These are phyloP conservation scores for Monodelphis domestica DNA, from an alignment of 2,797 vertebrate genomes.

Conservation along the genomic window DNA sequence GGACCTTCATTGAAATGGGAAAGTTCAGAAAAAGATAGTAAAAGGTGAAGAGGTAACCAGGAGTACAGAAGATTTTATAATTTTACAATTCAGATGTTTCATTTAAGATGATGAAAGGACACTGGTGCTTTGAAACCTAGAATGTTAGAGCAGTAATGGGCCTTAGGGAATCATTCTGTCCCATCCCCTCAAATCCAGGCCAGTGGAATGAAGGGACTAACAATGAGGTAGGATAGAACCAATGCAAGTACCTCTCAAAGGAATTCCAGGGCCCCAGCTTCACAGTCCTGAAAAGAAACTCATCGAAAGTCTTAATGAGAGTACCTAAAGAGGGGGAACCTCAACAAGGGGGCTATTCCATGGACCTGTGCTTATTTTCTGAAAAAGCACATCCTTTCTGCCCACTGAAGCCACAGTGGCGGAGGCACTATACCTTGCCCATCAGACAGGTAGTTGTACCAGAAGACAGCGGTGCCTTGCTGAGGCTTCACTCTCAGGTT, in stretches of 20 bases:
- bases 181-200: background rate
- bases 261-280: background rate
- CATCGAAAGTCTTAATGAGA: background rate
- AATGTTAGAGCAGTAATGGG: background rate
- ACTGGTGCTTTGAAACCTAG: background rate
- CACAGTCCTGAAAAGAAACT: background rate
- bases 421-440: conserved; percentile 90
- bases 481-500: conserved; percentile 95
- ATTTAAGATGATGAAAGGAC: background rate
- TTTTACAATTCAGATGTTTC: background rate
- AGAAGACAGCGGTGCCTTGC: conserved; percentile 97
- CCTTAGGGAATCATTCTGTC: background rate
- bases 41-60: background rate
- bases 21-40: background rate
- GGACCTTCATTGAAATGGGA: background rate
- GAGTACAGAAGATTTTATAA: background rate
- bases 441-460: conserved; percentile 99
- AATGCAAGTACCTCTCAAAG: background rate
- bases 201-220: background rate
- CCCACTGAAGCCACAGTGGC: background rate
- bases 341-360: background rate
- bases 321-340: background rate
- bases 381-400: background rate
- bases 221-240: background rate
- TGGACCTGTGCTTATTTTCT: background rate